These are phyloP conservation scores for Panorpa germanica DNA, from an alignment of 2,888 invertebrate species.

Conservation along the genomic window DNA sequence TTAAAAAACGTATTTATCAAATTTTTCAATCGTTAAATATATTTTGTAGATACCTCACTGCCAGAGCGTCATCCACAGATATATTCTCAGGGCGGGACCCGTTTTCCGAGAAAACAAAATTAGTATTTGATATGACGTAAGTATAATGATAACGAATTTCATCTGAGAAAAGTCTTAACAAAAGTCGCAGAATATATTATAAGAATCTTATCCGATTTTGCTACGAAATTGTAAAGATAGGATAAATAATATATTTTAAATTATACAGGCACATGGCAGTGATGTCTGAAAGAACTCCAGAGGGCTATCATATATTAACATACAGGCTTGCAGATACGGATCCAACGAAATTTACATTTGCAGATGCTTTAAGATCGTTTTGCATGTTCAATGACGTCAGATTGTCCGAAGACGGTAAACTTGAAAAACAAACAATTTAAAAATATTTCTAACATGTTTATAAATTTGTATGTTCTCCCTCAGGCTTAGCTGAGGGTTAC, in stretches of 20 bases:
- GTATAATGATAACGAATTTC: slow-evolving; percentile 17
- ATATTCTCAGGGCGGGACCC: slow-evolving; percentile 39
- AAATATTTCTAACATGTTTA: neutral
- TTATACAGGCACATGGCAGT: slow-evolving; percentile 41
- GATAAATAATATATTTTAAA: slow-evolving; percentile 14
- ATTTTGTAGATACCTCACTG: slow-evolving; percentile 27
- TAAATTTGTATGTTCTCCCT: slow-evolving; percentile 2
- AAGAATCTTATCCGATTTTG: neutral
- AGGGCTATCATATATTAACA: slow-evolving; percentile 39
- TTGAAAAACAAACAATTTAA: slow-evolving; percentile 10
- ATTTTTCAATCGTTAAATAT: neutral
- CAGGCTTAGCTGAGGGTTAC: slow-evolving; percentile 29
- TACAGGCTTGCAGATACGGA: slow-evolving; percentile 39
- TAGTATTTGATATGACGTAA: slow-evolving; percentile 37
- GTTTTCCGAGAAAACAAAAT: slow-evolving; percentile 27
- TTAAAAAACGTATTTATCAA: slow-evolving; percentile 2
- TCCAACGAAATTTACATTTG: slow-evolving; percentile 41
- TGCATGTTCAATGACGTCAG: slow-evolving; percentile 49
- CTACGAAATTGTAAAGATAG: slow-evolving; percentile 5
- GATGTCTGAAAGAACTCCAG: slow-evolving; percentile 35
- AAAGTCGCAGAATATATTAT: slow-evolving; percentile 5
- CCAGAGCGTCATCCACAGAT: slow-evolving; percentile 34
- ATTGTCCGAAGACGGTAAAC: slow-evolving; percentile 33
- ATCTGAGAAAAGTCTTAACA: slow-evolving; percentile 9
- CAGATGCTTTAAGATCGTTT: slow-evolving; percentile 38